These are phyloP conservation scores for Tretioscincus oriximinensis DNA, from an alignment of 2,113 vertebrate genomes.

Conservation along the genomic window DNA sequence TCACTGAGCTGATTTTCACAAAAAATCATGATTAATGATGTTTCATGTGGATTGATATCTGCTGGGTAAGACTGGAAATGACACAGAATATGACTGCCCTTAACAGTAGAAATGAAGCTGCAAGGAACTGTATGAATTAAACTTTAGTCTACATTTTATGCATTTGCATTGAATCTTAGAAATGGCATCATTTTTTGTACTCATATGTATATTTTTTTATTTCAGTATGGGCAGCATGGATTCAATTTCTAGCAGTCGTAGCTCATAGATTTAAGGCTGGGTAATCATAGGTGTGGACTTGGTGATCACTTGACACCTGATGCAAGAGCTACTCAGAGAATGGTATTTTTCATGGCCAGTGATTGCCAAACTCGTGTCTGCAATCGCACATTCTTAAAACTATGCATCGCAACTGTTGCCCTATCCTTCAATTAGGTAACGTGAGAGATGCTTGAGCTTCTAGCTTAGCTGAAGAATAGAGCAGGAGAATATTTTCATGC, in stretches of 20 bases:
- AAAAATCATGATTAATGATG: too few relatives aligned
- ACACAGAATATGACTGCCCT: too few relatives aligned
- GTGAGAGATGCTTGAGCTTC: background rate
- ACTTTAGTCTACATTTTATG: background rate
- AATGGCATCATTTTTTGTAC: background rate
- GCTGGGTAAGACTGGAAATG: too few relatives aligned
- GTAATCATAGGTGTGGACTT: too few relatives aligned
- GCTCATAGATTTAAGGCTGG: too few relatives aligned
- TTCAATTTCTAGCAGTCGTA: background rate
- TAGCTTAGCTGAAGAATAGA: background rate
- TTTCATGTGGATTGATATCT: too few relatives aligned
- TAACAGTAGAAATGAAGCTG: background rate
- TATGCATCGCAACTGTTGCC: background rate
- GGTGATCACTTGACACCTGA: too few relatives aligned
- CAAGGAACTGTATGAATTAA: background rate
- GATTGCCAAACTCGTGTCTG: too few relatives aligned
- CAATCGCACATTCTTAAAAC: too few relatives aligned
- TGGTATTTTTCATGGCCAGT: too few relatives aligned
- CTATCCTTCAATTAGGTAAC: background rate
- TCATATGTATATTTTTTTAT: background rate
- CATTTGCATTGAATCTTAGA: background rate
- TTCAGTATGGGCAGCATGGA: background rate
- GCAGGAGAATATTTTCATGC: background rate
- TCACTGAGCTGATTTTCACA: too few relatives aligned
- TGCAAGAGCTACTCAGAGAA: too few relatives aligned